Conservation (phyloP, 2,888 invertebrate species). For the Tetrapedia diversipes region DNA sequence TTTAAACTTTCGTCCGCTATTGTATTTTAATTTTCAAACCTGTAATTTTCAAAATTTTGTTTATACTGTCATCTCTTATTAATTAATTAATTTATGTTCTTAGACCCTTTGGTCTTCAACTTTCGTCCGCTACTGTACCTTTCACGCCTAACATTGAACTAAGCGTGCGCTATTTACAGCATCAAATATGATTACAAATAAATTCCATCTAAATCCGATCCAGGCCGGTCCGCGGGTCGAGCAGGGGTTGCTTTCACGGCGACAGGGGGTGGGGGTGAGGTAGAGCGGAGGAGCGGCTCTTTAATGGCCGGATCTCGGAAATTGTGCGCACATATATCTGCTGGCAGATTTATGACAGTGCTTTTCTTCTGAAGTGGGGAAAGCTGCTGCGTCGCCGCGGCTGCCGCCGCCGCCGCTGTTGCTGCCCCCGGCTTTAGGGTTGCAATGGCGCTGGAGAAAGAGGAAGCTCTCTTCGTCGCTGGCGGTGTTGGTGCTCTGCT, state of each 20-base stretch:
- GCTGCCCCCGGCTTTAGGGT: slow-evolving; percentile 63
- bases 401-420: slow-evolving; percentile 60
- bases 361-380: slow-evolving; percentile 85
- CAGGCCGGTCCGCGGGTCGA: slow-evolving; percentile 69
- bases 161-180: background rate
- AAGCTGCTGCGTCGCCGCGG: slow-evolving; percentile 78
- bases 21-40: too few relatives aligned
- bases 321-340: slow-evolving; percentile 96
- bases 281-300: slow-evolving; percentile 84
- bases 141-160: too few relatives aligned
- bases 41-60: too few relatives aligned
- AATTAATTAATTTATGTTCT: too few relatives aligned
- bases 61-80: too few relatives aligned
- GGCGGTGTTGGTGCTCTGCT: slow-evolving; percentile 50
- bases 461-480: slow-evolving; percentile 52
- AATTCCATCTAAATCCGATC: slow-evolving; percentile 48
- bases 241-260: slow-evolving; percentile 61
- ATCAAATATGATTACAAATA: slow-evolving; percentile 36
- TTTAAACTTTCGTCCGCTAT: too few relatives aligned
- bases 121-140: too few relatives aligned
- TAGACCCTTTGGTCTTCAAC: too few relatives aligned
- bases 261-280: slow-evolving; percentile 58
- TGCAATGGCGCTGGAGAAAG: slow-evolving; percentile 65
- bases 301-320: slow-evolving; percentile 95
- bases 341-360: slow-evolving; percentile 95